Evolutionary conservation across 2,888 invertebrate species (phyloP), one percentile per base, ranked within the genome.

Genomic region (Aspidiotus destructor): DNA sequence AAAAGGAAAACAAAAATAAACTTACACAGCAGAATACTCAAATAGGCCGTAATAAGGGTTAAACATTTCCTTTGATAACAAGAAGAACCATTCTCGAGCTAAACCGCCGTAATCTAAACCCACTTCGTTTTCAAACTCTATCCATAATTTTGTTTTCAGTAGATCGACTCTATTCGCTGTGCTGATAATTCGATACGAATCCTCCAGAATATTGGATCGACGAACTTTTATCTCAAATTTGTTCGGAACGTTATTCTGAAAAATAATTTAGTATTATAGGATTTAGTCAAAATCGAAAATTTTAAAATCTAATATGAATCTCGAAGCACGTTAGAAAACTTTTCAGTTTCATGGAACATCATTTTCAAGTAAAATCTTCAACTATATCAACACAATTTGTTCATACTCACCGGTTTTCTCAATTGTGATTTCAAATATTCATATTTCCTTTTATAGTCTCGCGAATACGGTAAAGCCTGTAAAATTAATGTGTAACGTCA

Each of bases 31-130:
- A 1, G 97, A 97, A 82, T 99, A 99, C 80, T 99, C 98, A 81
- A 99, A 99, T 68, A 99, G 84, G 0, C 98, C 98, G 80, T 99
- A 99, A 79, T 98, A 99, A 0, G 99, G 99, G 82, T 99, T 99
- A 80, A 99, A 99, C 95, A 99, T 97, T 82, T 99, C 98, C 79
- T 96, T 96, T 1, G 97, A 98, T 11, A 99, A 81, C 41, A 98
- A 83, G 82, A 96, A 99, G 82, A 99, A 99, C 96, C 97, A 98
- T 80, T 99, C 98, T 71, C 98, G 84, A 0, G 96, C 92, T 65
- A 97, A 83, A 15, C 97, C 97, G 69, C 97, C 97, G 79, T 98
- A 98, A 80, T 98, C 98, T 80, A 87, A 78, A 15, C 97, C 97
- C 55, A 93, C 90, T 80, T 99, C 99, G 5, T 94, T 92, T 77